Evolutionary conservation across 2,113 vertebrate genomes (phyloP).

Genomic region (Thunnus maccoyii): DNA sequence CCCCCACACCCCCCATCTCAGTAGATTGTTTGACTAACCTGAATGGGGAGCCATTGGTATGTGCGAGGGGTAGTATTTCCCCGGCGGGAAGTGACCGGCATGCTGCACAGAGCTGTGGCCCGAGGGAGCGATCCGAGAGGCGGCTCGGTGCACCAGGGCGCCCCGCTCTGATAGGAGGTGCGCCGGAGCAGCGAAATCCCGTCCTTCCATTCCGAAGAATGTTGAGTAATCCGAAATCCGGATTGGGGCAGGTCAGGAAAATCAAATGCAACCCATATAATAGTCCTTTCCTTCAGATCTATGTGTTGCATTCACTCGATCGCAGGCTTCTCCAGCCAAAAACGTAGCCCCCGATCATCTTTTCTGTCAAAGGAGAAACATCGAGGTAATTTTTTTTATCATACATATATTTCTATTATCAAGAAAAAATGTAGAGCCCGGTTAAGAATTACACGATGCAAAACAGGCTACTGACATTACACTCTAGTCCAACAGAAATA

Average conservation of each 20-base stretch:
- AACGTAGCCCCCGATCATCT: slow-evolving; percentile 84
- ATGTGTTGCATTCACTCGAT: slow-evolving; percentile 83
- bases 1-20: no score
- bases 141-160: slow-evolving; percentile 91
- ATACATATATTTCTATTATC: slow-evolving; percentile 28
- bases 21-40: slow-evolving; percentile 87
- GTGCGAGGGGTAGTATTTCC: slow-evolving; percentile 96
- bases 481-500: slow-evolving; percentile 7
- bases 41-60: slow-evolving; percentile 96
- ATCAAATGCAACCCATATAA: slow-evolving; percentile 85
- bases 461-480: slow-evolving; percentile 33
- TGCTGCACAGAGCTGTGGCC: slow-evolving; percentile 92
- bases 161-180: slow-evolving; percentile 94
- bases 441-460: slow-evolving; percentile 29
- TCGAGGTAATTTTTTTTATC: slow-evolving; percentile 28
- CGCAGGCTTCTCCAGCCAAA: slow-evolving; percentile 81
- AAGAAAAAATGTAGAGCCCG: slow-evolving; percentile 12
- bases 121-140: slow-evolving; percentile 90
- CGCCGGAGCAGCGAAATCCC: slow-evolving; percentile 94
- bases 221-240: slow-evolving; percentile 85
- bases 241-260: slow-evolving; percentile 73
- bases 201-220: slow-evolving; percentile 92
- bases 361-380: slow-evolving; percentile 81
- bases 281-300: slow-evolving; percentile 83
- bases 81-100: slow-evolving; percentile 92